Conservation (phyloP, 1,140 invertebrate species). For the Leptinotarsa lineolata region DNA sequence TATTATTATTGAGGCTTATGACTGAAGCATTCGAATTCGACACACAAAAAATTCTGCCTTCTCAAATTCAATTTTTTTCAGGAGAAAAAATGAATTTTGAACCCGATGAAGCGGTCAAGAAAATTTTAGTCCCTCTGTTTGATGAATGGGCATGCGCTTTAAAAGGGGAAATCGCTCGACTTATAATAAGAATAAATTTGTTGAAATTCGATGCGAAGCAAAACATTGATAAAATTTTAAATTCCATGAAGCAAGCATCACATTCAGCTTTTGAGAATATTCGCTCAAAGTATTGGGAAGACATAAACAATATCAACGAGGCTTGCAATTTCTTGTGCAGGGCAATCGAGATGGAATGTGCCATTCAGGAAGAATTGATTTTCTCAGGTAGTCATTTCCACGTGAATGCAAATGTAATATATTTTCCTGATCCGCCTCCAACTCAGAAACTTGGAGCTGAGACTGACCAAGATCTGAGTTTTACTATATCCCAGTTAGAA, state of each 20-base stretch:
- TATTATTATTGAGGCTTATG: too few relatives aligned
- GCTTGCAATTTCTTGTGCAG: conserved; percentile 60
- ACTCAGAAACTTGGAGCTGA: conserved; percentile 22
- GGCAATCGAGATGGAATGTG: conserved; percentile 60
- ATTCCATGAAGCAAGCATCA: conserved; percentile 56
- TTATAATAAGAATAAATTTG: conserved; percentile 56
- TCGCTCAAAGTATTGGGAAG: conserved; percentile 57
- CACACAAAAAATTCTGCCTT: too few relatives aligned
- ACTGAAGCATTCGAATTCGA: too few relatives aligned
- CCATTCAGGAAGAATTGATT: conserved; percentile 40
- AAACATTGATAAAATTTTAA: conserved; percentile 58
- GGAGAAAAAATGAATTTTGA: conserved; percentile 23
- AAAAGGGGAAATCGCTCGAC: conserved; percentile 60
- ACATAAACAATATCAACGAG: conserved; percentile 61
- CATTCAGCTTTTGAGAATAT: conserved; percentile 57
- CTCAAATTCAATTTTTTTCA: background rate
- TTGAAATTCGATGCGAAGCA: conserved; percentile 54
- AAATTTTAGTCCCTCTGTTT: conserved; percentile 33
- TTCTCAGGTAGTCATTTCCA: conserved; percentile 42
- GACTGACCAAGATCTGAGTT: conserved; percentile 49
- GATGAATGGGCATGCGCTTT: conserved; percentile 62
- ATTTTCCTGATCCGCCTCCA: conserved; percentile 35
- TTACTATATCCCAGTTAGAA: conserved; percentile 60
- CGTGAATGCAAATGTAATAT: conserved; percentile 36
- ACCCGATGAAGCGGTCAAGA: conserved; percentile 33